Evolutionary conservation across 2,113 vertebrate species (phyloP).

Genomic region (Plecotus auritus): DNA sequence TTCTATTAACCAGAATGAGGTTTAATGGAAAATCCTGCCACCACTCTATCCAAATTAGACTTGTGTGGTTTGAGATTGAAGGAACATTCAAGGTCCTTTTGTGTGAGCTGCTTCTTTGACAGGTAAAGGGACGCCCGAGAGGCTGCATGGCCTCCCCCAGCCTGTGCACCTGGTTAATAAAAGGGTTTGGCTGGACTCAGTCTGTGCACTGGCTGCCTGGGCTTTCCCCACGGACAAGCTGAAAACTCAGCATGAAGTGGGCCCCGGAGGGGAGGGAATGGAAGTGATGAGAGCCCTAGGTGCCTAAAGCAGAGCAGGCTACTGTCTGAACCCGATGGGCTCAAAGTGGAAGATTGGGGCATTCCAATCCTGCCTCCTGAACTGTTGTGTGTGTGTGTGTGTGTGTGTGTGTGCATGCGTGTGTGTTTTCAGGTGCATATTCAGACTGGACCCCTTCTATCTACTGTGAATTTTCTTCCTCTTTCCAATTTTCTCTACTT

Average conservation of each 20-base stretch:
- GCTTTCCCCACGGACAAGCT: not conserved
- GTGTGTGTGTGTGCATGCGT: not conserved
- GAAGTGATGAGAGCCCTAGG: not conserved
- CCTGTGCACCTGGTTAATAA: not conserved
- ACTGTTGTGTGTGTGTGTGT: not conserved
- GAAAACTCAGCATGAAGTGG: not conserved
- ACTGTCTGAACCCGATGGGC: not conserved
- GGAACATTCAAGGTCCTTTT: not conserved
- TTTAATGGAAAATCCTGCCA: not conserved
- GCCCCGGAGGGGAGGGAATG: not conserved
- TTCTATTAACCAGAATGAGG: not conserved
- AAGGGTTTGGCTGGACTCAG: not conserved
- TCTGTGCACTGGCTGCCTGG: not conserved
- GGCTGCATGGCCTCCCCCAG: not conserved
- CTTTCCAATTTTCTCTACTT: not conserved
- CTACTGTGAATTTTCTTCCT: not conserved
- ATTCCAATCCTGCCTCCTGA: not conserved
- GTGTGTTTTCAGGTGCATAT: not conserved
- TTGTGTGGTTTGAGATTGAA: not conserved
- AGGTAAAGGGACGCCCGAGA: not conserved
- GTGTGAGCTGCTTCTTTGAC: not conserved
- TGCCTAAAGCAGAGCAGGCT: no score
- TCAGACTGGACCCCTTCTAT: not conserved
- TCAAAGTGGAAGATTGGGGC: not conserved
- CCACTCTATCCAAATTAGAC: not conserved